phyloP scores from a whole-genome alignment of 2,113 vertebrate species.

The Columbina picui region DNA sequence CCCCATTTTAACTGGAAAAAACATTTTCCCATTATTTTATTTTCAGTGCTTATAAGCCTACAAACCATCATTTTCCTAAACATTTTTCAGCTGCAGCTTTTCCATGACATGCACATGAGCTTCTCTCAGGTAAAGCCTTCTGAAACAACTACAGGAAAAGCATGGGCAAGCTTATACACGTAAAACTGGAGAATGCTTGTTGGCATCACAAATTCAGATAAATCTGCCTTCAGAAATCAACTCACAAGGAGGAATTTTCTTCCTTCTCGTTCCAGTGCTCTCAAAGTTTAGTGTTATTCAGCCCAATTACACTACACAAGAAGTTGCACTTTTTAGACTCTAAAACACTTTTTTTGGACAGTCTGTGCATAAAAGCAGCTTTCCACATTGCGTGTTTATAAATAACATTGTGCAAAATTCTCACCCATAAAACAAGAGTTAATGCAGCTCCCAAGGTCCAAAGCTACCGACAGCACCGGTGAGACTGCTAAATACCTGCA shows the following conservation, averaged over 20 bases:
- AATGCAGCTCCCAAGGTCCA: not conserved
- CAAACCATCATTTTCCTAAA: not conserved
- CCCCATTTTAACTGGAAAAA: not conserved
- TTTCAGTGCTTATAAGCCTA: not conserved
- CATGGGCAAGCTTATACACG: not conserved
- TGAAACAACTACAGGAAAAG: not conserved
- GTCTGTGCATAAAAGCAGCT: not conserved
- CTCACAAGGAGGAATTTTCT: not conserved
- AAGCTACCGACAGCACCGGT: not conserved
- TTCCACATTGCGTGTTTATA: not conserved
- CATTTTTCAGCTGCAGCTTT: constrained; percentile 21
- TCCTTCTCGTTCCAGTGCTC: not conserved
- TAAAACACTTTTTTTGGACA: not conserved
- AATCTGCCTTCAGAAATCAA: not conserved
- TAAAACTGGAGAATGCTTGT: not conserved
- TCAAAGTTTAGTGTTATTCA: not conserved
- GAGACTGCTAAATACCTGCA: not conserved
- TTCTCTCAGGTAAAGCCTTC: not conserved
- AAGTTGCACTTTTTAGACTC: not conserved
- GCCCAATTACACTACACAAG: not conserved
- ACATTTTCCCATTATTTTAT: not conserved
- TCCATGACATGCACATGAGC: not conserved
- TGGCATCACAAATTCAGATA: not conserved
- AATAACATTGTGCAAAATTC: not conserved
- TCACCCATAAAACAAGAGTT: not conserved